A percentile compares a stretch with the other conserved stretches of the same genome.
Conservation (phyloP, 2,113 vertebrate genomes). For the Jacana jacana region DNA sequence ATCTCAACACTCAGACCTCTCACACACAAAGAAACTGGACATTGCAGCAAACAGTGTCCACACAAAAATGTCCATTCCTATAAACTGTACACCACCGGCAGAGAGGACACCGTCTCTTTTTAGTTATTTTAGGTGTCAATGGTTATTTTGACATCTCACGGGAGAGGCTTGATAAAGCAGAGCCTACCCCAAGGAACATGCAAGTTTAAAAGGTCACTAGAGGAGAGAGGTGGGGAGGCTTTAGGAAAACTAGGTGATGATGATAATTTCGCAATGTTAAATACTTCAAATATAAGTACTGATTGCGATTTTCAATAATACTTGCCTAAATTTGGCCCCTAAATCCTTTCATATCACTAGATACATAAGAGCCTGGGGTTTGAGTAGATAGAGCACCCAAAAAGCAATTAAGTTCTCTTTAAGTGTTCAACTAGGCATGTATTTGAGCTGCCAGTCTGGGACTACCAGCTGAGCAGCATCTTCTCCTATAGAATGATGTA, state of each 20-base stretch:
- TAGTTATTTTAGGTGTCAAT: background rate
- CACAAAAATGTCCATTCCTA: background rate
- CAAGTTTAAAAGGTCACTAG: background rate
- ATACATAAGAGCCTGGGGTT: background rate
- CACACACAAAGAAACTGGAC: background rate
- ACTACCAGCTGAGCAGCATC: background rate
- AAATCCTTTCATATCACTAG: background rate
- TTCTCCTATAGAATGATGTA: background rate
- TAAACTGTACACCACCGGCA: background rate
- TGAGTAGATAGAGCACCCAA: background rate
- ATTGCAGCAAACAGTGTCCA: background rate
- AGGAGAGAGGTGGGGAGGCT: background rate
- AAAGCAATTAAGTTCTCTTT: background rate
- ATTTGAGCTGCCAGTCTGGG: background rate
- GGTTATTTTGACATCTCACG: background rate
- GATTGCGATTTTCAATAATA: background rate
- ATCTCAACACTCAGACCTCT: background rate
- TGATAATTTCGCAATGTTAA: background rate
- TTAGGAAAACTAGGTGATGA: background rate
- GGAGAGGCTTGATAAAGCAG: background rate
- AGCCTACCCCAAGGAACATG: background rate
- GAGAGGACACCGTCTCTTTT: background rate
- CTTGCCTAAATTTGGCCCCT: background rate
- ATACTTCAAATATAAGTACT: background rate
- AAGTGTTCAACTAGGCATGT: background rate